Conservation (phyloP, 2,888 invertebrate species). For the Sceliomorpha sp. region DNA sequence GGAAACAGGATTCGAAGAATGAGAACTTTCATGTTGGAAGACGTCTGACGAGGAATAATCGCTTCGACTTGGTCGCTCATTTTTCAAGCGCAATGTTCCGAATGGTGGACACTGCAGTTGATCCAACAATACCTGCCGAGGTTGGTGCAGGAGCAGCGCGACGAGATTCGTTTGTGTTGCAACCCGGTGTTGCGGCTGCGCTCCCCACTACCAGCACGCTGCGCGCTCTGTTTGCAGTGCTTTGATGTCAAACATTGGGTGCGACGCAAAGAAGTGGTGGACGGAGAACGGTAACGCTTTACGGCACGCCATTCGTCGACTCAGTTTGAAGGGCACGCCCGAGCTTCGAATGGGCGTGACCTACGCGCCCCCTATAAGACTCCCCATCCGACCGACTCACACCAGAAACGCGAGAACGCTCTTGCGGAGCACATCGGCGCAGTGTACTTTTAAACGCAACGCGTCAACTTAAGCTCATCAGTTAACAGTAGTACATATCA, state of each 20-base stretch:
- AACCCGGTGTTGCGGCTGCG: slow-evolving; percentile 71
- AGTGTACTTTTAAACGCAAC: slow-evolving; percentile 10
- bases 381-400: slow-evolving; percentile 21
- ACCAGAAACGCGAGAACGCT: slow-evolving; percentile 64
- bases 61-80: slow-evolving; percentile 3
- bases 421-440: slow-evolving; percentile 18
- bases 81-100: slow-evolving; percentile 4
- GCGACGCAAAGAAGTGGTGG: slow-evolving; percentile 67
- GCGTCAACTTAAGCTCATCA: slow-evolving; percentile 1
- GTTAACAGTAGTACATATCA: not conserved
- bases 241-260: slow-evolving; percentile 77
- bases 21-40: too few relatives aligned
- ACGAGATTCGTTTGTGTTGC: slow-evolving; percentile 72
- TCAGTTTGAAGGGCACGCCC: slow-evolving; percentile 42
- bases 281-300: slow-evolving; percentile 5
- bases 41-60: slow-evolving; percentile 2
- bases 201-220: slow-evolving; percentile 59
- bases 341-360: slow-evolving; percentile 49
- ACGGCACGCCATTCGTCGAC: slow-evolving; percentile 9
- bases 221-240: slow-evolving; percentile 70
- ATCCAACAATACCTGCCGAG: slow-evolving; percentile 8
- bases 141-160: slow-evolving; percentile 11
- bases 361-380: slow-evolving; percentile 4
- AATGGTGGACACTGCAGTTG: slow-evolving; percentile 9
- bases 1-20: too few relatives aligned